Conservation (phyloP, 2,888 invertebrate species). For the Cheilosia vernalis region DNA sequence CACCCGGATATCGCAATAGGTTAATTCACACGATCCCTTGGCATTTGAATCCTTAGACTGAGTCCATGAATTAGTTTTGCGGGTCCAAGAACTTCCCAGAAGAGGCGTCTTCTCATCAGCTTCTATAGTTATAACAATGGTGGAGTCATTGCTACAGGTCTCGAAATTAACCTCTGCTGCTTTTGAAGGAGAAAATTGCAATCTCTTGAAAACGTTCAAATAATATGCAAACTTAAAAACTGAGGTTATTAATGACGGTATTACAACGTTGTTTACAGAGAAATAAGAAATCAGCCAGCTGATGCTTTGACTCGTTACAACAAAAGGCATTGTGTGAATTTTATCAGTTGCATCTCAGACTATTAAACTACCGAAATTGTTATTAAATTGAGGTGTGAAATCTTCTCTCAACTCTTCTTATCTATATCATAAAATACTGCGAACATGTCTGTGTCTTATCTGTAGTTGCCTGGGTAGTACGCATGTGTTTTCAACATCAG, state of each 20-base stretch:
- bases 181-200: slow-evolving; percentile 23
- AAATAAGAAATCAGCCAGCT: slow-evolving; percentile 34
- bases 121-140: slow-evolving; percentile 75
- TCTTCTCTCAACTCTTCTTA: slow-evolving; percentile 32
- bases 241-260: slow-evolving; percentile 1
- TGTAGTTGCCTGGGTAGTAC: background rate
- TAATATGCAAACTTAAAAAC: slow-evolving; percentile 10
- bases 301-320: slow-evolving; percentile 45
- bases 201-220: slow-evolving; percentile 18
- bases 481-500: background rate
- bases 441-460: slow-evolving; percentile 33
- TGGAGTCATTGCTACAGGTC: slow-evolving; percentile 49
- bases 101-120: slow-evolving; percentile 77
- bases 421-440: slow-evolving; percentile 33
- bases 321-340: slow-evolving; percentile 26
- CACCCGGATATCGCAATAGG: slow-evolving; percentile 77
- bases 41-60: background rate
- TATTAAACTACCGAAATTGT: slow-evolving; percentile 21
- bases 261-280: slow-evolving; percentile 11
- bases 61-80: background rate
- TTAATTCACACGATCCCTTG: background rate
- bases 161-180: slow-evolving; percentile 14
- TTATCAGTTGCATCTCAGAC: slow-evolving; percentile 1
- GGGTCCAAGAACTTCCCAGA: slow-evolving; percentile 57
- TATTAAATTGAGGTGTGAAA: slow-evolving; percentile 4